phyloP scores from a whole-genome alignment of 2,888 invertebrate genomes.

The Nephrocerus scutellatus region DNA sequence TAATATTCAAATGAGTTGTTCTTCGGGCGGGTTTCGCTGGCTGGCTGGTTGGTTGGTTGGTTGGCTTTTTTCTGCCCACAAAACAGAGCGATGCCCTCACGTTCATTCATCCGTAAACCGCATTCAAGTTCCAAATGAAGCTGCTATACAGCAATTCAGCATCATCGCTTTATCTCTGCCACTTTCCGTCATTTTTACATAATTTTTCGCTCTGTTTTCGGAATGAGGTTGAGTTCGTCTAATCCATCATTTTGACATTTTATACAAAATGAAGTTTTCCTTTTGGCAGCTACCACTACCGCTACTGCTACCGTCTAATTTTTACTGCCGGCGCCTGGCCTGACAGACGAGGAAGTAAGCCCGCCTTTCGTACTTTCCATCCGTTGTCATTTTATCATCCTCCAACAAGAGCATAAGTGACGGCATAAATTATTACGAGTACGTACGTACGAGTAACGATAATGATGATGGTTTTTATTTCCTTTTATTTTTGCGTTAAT shows the following conservation, averaged over 20 bases:
- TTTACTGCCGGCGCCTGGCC: conserved; percentile 12
- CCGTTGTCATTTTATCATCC: too few species aligned
- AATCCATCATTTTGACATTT: conserved; percentile 22
- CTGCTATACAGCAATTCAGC: too few species aligned
- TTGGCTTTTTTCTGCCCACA: background rate
- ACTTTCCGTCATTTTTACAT: conserved; percentile 18
- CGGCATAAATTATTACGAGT: too few species aligned
- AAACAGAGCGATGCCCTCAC: background rate
- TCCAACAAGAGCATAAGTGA: too few species aligned
- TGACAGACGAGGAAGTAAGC: too few species aligned
- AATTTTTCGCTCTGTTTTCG: conserved; percentile 22
- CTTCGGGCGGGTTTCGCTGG: background rate
- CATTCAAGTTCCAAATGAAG: too few species aligned
- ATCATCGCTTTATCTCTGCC: background rate
- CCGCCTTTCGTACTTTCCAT: too few species aligned
- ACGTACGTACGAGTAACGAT: too few species aligned
- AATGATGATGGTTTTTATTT: too few species aligned
- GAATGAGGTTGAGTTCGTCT: conserved; percentile 21
- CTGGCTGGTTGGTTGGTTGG: background rate
- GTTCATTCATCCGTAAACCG: too few species aligned
- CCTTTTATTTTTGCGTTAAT: too few species aligned
- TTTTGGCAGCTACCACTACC: too few species aligned
- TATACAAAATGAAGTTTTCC: conserved; percentile 21
- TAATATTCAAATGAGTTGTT: background rate
- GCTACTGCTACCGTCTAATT: conserved; percentile 19